Conservation (phyloP, 2,797 vertebrate genomes). For the Pseudochirops corinnae region DNA sequence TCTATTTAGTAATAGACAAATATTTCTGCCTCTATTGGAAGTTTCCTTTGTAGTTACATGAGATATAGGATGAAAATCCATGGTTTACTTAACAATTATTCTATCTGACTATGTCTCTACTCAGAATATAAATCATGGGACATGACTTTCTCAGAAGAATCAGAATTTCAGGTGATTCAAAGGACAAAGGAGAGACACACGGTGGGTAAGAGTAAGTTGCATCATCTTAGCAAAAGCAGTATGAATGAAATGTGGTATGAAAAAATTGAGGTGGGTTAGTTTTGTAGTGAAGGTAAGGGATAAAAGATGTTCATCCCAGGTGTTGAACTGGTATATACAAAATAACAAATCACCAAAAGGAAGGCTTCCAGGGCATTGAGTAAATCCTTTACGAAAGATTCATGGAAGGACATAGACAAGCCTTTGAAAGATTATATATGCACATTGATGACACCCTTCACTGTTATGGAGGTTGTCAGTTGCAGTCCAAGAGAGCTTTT, state of each 20-base stretch:
- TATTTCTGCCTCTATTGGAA: neutral
- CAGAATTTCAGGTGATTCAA: neutral
- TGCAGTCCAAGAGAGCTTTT: neutral
- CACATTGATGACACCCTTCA: neutral
- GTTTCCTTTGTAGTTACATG: neutral
- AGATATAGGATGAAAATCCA: neutral
- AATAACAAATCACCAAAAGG: neutral
- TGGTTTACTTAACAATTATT: neutral
- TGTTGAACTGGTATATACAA: neutral
- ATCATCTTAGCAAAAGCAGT: neutral
- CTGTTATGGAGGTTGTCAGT: neutral
- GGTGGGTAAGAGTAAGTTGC: neutral
- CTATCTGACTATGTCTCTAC: neutral
- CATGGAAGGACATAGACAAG: neutral
- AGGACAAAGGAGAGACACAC: neutral
- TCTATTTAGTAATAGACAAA: neutral
- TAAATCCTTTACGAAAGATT: neutral
- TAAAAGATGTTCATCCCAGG: neutral
- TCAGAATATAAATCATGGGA: neutral
- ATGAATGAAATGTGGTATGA: neutral
- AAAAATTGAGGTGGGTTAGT: neutral
- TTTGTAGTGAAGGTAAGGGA: neutral
- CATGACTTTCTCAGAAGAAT: neutral
- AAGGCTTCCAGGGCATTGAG: neutral
- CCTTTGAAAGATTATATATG: neutral